Conservation (phyloP, 2,888 invertebrate species). For the Caenorhabditis panamensis region DNA sequence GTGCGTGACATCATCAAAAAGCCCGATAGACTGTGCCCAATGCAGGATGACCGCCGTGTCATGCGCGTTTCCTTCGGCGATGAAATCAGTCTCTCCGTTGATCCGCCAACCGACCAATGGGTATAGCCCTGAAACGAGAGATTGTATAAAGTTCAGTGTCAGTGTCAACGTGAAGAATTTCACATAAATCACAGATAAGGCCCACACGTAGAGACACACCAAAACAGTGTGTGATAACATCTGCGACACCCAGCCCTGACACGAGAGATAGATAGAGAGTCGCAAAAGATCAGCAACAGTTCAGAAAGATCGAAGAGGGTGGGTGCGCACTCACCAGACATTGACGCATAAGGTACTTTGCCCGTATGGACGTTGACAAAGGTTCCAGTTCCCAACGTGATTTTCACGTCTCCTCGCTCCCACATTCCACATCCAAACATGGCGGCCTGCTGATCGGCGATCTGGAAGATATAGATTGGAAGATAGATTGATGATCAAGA, state of each 20-base stretch:
- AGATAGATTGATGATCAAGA: neutral
- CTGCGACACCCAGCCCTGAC: constrained; percentile 10
- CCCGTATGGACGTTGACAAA: constrained; percentile 92
- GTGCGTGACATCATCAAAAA: constrained; percentile 66
- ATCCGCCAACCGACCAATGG: constrained; percentile 93
- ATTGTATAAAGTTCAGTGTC: constrained; percentile 41
- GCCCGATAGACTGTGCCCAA: constrained; percentile 85
- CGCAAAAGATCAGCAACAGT: constrained; percentile 29
- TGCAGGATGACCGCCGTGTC: constrained; percentile 92
- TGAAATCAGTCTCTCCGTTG: constrained; percentile 83
- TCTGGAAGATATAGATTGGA: constrained; percentile 49
- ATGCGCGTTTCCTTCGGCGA: constrained; percentile 91
- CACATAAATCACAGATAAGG: constrained; percentile 36
- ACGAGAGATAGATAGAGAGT: no score
- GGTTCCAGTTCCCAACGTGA: constrained; percentile 93
- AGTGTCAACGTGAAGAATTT: constrained; percentile 8
- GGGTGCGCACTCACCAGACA: constrained; percentile 84
- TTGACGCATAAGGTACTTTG: constrained; percentile 87
- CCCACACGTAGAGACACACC: neutral
- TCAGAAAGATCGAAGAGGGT: constrained; percentile 13
- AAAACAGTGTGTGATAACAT: constrained; percentile 22
- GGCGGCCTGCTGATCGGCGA: constrained; percentile 92
- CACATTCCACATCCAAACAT: constrained; percentile 91
- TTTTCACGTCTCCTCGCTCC: constrained; percentile 88
- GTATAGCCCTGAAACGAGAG: constrained; percentile 86